Evolutionary conservation across 1,140 invertebrate genomes (phyloP).

Genomic region (Nebria ingens): DNA sequence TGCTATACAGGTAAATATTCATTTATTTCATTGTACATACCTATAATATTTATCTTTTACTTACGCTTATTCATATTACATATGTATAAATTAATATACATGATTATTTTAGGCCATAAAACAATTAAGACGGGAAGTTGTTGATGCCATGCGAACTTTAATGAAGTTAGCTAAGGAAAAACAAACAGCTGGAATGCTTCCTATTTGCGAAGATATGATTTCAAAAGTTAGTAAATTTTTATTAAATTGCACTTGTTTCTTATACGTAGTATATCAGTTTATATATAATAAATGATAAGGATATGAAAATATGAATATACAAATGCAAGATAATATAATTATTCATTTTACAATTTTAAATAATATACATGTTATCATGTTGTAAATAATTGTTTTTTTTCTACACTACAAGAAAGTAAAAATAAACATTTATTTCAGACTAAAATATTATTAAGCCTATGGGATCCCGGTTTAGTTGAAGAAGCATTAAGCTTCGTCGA

Average conservation of each 20-base stretch:
- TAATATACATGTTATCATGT: too few species aligned
- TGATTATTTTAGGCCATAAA: conserved; percentile 55
- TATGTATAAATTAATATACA: not conserved
- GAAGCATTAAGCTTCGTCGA: conserved; percentile 74
- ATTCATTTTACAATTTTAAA: too few species aligned
- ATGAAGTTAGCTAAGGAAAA: conserved; percentile 62
- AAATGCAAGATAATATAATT: too few species aligned
- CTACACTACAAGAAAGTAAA: too few species aligned
- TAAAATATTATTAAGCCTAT: conserved; percentile 63
- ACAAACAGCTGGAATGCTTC: conserved; percentile 60
- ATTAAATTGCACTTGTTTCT: not conserved
- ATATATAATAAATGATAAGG: too few species aligned
- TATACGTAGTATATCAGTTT: not conserved
- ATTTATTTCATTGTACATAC: not conserved
- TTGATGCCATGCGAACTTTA: conserved; percentile 64
- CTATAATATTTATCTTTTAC: not conserved
- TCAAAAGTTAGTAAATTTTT: conserved; percentile 38
- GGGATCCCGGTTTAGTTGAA: conserved; percentile 74
- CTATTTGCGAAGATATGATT: conserved; percentile 68
- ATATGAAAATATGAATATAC: too few species aligned
- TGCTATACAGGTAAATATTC: conserved; percentile 44
- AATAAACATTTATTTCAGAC: conserved; percentile 47
- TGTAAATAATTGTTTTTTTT: too few species aligned
- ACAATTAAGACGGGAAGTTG: conserved; percentile 63
- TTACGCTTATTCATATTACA: not conserved